Evolutionary conservation across 2,797 vertebrate species (phyloP), one percentile per base, ranked within the genome.

Genomic region (Amazona finschi): DNA sequence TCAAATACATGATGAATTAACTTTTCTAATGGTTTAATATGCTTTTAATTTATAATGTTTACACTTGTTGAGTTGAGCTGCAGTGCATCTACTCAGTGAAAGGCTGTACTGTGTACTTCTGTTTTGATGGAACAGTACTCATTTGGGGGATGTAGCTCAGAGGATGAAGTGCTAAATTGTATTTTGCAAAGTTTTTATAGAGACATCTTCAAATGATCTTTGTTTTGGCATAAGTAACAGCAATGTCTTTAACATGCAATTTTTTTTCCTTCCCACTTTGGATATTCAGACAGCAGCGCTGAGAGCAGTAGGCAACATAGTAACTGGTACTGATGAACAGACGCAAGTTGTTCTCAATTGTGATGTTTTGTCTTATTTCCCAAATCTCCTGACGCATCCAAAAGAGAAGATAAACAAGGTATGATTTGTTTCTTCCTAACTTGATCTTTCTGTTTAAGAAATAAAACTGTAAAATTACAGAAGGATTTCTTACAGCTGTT

Each of bases 351-450:
- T 99, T 95, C 99, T 99, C 95, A 99, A 99, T 97, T 99, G 99
- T 94, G 99, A 99, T 25, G 99, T 99, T 96, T 99, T 99, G 84
- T 99, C 98, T 65, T 99, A 99, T 96, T 99, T 99, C 96, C 98
- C 99, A 93, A 99, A 99, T 97, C 98, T 99, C 96, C 98, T 99
- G 95, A 99, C 99, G 72, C 99, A 99, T 97, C 99, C 99, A 60
- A 99, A 99, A 98, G 99, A 99, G 97, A 99, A 99, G 98, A 99
- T 99, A 97, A 99, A 99, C 97, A 99, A 99, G 99, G 99, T 99
- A 97, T 47, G 53, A 84, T 72, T 88, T 86, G 24, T 41, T 95
- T 89, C 72, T 83, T 55, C 69, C 11, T 62, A 44, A 33, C 31
- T 52, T 77, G 38, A 49, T 85, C 5, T 14, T 69, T 57, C 80